A percentile compares a stretch with the other conserved stretches of the same genome.
These are phyloP conservation scores for Netelia inedita DNA, from an alignment of 2,888 invertebrate species.

Conservation along the genomic window DNA sequence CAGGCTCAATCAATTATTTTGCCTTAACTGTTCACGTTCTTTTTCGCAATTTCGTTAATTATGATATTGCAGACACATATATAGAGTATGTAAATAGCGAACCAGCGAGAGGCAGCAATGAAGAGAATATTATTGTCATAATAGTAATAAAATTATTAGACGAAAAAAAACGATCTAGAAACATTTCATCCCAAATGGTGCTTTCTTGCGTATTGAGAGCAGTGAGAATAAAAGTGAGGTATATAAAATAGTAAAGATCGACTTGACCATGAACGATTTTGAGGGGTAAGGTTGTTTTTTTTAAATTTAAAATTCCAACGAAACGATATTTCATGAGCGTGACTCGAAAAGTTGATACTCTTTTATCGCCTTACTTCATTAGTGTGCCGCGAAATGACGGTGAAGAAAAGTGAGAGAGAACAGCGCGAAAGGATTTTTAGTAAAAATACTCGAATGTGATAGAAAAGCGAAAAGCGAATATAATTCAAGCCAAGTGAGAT, in stretches of 20 bases:
- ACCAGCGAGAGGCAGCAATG: constrained; percentile 63
- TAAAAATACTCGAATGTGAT: constrained; percentile 26
- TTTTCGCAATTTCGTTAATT: constrained; percentile 62
- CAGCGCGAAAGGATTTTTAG: background rate
- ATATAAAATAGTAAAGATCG: constrained; percentile 51
- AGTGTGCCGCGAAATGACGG: constrained; percentile 33
- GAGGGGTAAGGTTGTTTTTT: constrained; percentile 31
- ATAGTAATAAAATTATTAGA: constrained; percentile 18
- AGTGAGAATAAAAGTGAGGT: constrained; percentile 41
- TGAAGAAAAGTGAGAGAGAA: constrained; percentile 39
- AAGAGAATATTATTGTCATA: constrained; percentile 43
- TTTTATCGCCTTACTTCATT: background rate
- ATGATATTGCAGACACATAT: constrained; percentile 61
- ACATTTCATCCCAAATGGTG: constrained; percentile 30
- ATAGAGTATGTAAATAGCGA: constrained; percentile 52
- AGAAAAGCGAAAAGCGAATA: constrained; percentile 1
- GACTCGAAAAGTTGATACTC: constrained; percentile 1
- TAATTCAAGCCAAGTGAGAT: background rate
- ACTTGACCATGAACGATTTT: constrained; percentile 66
- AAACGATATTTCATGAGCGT: constrained; percentile 34
- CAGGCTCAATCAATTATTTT: constrained; percentile 39
- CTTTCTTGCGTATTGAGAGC: constrained; percentile 30
- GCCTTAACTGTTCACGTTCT: constrained; percentile 52
- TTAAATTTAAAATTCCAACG: constrained; percentile 24
- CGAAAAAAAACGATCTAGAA: constrained; percentile 1